Evolutionary conservation across 2,888 invertebrate genomes (phyloP).

Genomic region (Andrena hattorfiana): DNA sequence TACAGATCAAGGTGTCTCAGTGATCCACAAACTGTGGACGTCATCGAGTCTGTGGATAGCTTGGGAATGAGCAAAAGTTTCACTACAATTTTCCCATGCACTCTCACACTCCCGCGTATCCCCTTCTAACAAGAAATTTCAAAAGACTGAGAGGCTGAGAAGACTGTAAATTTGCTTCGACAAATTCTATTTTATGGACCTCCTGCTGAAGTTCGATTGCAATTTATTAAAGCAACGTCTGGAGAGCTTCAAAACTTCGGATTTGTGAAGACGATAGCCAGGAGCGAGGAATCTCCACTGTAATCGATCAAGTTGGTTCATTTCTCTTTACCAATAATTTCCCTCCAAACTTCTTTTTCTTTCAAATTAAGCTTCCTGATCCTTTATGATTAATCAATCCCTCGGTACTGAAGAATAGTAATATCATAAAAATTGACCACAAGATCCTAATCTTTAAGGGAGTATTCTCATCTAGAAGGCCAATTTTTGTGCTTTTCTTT

Average conservation of each 20-base stretch:
- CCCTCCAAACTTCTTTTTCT: not conserved
- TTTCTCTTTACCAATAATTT: not conserved
- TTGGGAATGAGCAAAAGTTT: conserved; percentile 35
- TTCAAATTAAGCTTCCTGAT: not conserved
- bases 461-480: no score
- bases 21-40: not conserved
- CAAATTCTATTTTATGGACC: conserved; percentile 47
- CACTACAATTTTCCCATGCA: conserved; percentile 40
- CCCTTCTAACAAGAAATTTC: not conserved
- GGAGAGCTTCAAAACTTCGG: not conserved
- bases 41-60: conserved; percentile 3
- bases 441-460: not conserved
- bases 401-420: no score
- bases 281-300: not conserved
- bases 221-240: not conserved
- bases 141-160: not conserved
- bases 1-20: conserved; percentile 9
- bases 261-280: not conserved
- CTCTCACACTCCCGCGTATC: conserved; percentile 16
- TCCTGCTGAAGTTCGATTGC: not conserved
- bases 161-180: conserved; percentile 17
- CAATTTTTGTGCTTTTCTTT: no score
- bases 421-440: no score
- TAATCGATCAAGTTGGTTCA: conserved; percentile 5
- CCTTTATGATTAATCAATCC: not conserved